These are phyloP conservation scores for Gouania willdenowi DNA, from an alignment of 2,797 vertebrate genomes.

Conservation along the genomic window DNA sequence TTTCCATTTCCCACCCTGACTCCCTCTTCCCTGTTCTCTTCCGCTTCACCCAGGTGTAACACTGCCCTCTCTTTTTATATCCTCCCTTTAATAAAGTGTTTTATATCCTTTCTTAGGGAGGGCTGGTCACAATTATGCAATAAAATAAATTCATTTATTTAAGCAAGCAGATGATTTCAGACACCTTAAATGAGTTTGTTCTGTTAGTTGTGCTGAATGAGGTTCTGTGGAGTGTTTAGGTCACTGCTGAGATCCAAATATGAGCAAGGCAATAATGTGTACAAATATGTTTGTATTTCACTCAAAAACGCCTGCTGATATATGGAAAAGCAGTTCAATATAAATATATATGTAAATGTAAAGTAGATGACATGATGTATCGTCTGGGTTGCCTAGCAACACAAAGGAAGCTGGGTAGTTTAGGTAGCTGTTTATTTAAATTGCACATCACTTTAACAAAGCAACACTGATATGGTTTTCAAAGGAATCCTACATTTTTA, in stretches of 20 bases:
- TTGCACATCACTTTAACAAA: background rate
- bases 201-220: constrained; percentile 2
- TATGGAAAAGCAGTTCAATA: too few species aligned
- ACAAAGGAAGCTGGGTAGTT: constrained; percentile 23
- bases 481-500: background rate
- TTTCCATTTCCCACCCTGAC: too few species aligned
- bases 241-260: background rate
- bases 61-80: too few species aligned
- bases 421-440: constrained; percentile 12
- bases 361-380: constrained; percentile 2
- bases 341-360: background rate
- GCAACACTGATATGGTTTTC: background rate
- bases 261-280: background rate
- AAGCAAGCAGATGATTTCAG: background rate
- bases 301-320: background rate
- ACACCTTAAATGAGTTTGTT: background rate
- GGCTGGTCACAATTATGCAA: too few species aligned
- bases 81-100: too few species aligned
- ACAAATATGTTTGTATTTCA: background rate
- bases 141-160: too few species aligned
- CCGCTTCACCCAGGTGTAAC: too few species aligned
- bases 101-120: too few species aligned
- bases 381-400: constrained; percentile 45
- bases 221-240: constrained; percentile 2
- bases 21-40: too few species aligned